These are phyloP conservation scores for Atlantisia rogersi DNA, from an alignment of 2,113 vertebrate genomes.

Conservation along the genomic window DNA sequence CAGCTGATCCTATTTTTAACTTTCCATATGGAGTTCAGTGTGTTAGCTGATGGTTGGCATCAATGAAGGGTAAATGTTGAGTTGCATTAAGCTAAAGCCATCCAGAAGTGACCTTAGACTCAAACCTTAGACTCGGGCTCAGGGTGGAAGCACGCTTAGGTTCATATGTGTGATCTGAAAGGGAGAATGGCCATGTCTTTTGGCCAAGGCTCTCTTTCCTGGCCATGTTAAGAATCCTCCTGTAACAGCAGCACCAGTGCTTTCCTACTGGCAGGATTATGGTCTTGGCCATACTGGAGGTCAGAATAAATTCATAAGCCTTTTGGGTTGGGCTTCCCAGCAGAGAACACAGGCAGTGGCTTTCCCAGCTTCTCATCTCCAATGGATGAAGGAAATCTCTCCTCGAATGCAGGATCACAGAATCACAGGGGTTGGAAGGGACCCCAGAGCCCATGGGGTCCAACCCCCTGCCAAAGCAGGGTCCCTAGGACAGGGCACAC, in stretches of 20 bases:
- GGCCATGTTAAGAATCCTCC: rapidly evolving
- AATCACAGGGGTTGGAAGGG: no score
- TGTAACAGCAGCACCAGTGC: rapidly evolving
- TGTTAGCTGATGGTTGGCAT: neutral
- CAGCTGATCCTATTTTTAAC: neutral
- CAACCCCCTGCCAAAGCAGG: no score
- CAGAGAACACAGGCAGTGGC: neutral
- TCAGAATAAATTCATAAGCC: neutral
- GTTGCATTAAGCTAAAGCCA: neutral
- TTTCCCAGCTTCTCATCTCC: neutral
- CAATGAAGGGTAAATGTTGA: neutral
- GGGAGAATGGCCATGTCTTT: neutral
- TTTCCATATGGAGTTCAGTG: neutral
- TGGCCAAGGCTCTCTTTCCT: neutral
- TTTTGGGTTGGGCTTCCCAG: neutral
- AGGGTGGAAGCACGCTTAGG: rapidly evolving
- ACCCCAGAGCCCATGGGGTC: no score
- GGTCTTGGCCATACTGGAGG: neutral
- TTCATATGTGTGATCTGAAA: neutral
- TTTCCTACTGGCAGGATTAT: neutral
- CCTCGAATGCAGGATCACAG: rapidly evolving
- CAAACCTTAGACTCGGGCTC: neutral
- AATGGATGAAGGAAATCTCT: neutral
- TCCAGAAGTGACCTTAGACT: neutral
- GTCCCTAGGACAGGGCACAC: no score